Conservation (phyloP, 2,797 vertebrate species). For the Chloroceryle inda region DNA sequence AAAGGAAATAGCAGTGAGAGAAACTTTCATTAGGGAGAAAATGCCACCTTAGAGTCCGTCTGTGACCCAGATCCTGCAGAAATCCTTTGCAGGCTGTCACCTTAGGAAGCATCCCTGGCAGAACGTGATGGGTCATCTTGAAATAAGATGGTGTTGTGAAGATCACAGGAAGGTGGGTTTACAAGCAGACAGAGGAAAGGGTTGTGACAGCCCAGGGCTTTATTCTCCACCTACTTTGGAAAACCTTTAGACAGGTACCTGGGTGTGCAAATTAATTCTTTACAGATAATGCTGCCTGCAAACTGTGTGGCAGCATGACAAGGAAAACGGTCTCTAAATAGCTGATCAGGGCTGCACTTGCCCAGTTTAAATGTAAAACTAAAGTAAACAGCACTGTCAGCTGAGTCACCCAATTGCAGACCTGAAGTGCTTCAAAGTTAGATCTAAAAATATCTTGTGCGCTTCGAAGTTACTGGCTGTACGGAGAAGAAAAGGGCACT, state of each 20-base stretch:
- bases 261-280: neutral
- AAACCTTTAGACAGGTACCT: neutral
- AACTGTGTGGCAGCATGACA: neutral
- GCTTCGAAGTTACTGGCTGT: neutral
- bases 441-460: neutral
- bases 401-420: neutral
- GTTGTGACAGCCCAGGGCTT: neutral
- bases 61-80: slow-evolving; percentile 15
- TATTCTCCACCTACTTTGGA: neutral
- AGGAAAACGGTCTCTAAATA: neutral
- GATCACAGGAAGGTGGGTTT: neutral
- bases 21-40: slow-evolving; percentile 37
- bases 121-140: rapidly evolving
- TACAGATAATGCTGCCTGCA: rapidly evolving
- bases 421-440: neutral
- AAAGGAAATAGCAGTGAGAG: slow-evolving; percentile 35
- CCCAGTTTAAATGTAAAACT: neutral
- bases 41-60: neutral
- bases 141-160: rapidly evolving
- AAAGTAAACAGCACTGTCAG: slow-evolving; percentile 31
- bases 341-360: neutral
- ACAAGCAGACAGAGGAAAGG: neutral
- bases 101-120: neutral
- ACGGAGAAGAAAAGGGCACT: neutral
- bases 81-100: neutral